Evolutionary conservation across 1,140 invertebrate species (phyloP).

Genomic region (Eriocheir sinensis): DNA sequence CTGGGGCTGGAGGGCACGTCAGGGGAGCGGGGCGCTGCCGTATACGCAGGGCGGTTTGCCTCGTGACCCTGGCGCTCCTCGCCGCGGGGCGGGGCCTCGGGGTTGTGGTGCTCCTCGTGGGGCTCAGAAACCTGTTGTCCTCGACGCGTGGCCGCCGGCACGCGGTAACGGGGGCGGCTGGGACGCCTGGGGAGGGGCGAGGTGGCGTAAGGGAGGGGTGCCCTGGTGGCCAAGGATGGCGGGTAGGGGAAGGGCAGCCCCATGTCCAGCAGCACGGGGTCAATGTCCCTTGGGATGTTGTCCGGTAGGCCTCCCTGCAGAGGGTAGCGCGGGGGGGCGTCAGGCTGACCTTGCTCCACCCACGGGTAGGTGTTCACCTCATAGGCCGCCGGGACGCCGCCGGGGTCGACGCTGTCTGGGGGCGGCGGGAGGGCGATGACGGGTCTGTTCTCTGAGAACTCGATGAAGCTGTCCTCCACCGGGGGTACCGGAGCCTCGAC

Average conservation of each 20-base stretch:
- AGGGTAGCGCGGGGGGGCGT: background rate
- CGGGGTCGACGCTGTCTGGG: background rate
- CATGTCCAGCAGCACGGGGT: conserved; percentile 57
- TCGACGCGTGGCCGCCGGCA: background rate
- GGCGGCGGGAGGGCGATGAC: conserved; percentile 41
- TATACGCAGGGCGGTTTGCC: background rate
- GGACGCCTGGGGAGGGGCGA: conserved; percentile 40
- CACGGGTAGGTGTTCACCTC: background rate
- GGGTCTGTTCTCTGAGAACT: conserved; percentile 56
- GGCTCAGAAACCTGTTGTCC: background rate
- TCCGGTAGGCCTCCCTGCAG: conserved; percentile 56
- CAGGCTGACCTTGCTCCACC: background rate
- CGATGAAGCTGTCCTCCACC: conserved; percentile 36
- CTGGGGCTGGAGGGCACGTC: background rate
- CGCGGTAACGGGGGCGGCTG: conserved; percentile 30
- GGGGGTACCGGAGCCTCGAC: background rate
- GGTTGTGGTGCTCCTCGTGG: background rate
- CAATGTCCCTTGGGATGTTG: conserved; percentile 69
- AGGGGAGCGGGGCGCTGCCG: background rate
- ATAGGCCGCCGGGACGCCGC: background rate
- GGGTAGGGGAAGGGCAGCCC: conserved; percentile 64
- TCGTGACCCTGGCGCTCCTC: background rate
- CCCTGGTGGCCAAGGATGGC: conserved; percentile 39
- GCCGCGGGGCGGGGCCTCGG: background rate
- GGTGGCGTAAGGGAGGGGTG: background rate